phyloP scores from a whole-genome alignment of 2,113 vertebrate species.

The Cololabis saira region DNA sequence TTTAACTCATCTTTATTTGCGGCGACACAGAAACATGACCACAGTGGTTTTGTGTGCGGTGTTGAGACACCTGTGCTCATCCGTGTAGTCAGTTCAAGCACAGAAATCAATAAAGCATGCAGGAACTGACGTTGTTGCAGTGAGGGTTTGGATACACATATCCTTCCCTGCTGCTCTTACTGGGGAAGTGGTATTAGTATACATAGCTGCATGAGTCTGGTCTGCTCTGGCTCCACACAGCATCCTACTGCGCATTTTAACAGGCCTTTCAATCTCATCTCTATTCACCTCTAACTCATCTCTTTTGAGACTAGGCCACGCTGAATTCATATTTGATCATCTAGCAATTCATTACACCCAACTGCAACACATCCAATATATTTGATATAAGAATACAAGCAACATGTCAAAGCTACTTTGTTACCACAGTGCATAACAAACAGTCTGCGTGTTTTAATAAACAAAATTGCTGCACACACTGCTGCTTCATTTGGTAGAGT shows the following conservation, averaged over 20 bases:
- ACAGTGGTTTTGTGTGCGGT: constrained; percentile 2
- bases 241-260: constrained; percentile 63
- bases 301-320: constrained; percentile 38
- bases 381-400: constrained; percentile 21
- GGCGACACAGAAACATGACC: constrained; percentile 25
- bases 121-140: constrained; percentile 15
- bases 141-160: constrained; percentile 6
- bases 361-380: constrained; percentile 45
- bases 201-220: constrained; percentile 50
- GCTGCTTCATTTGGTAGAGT: constrained; percentile 4
- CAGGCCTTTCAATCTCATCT: constrained; percentile 50
- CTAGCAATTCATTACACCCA: constrained; percentile 38
- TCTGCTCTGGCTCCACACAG: constrained; percentile 49
- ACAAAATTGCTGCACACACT: neutral
- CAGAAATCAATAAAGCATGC: constrained; percentile 22
- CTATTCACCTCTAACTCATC: constrained; percentile 50
- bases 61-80: constrained; percentile 9
- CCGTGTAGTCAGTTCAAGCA: constrained; percentile 5
- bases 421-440: constrained; percentile 22
- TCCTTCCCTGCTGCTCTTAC: constrained; percentile 9
- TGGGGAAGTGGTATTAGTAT: constrained; percentile 62
- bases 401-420: constrained; percentile 28
- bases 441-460: constrained; percentile 25
- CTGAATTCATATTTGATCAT: constrained; percentile 56
- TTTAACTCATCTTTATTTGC: constrained; percentile 60